Conservation (phyloP, 2,888 invertebrate species). For the Microplitis manilae region DNA sequence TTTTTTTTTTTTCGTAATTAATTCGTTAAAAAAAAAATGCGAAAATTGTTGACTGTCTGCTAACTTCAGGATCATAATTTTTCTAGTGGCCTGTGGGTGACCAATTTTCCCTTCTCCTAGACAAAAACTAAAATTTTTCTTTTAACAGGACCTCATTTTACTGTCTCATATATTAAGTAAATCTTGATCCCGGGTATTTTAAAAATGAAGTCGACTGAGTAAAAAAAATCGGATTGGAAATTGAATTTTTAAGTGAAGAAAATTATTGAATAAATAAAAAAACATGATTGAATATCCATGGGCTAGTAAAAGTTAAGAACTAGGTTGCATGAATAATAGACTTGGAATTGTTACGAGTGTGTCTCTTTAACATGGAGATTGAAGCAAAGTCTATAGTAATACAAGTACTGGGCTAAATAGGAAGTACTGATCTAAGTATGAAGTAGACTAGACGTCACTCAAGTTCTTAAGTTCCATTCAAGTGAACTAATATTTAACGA, state of each 20-base stretch:
- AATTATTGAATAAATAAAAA: conserved; percentile 19
- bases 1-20: too few relatives aligned
- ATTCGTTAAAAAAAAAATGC: too few relatives aligned
- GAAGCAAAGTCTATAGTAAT: background rate
- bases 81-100: too few relatives aligned
- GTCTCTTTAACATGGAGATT: conserved; percentile 23
- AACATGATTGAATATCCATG: conserved; percentile 4
- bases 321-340: conserved; percentile 26
- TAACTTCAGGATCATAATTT: too few relatives aligned
- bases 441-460: conserved; percentile 18
- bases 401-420: background rate
- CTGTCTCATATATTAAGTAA: too few relatives aligned
- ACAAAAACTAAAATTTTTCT: too few relatives aligned
- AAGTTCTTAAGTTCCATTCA: conserved; percentile 32
- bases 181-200: too few relatives aligned
- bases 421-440: background rate
- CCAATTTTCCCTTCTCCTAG: too few relatives aligned
- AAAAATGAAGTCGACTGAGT: background rate
- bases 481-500: conserved; percentile 32
- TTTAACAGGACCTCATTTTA: too few relatives aligned
- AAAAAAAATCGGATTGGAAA: background rate
- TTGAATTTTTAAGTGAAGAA: background rate
- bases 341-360: conserved; percentile 27
- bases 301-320: conserved; percentile 9
- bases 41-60: too few relatives aligned